These are phyloP conservation scores for Microchrysa polita DNA, from an alignment of 2,888 invertebrate species.

Conservation along the genomic window DNA sequence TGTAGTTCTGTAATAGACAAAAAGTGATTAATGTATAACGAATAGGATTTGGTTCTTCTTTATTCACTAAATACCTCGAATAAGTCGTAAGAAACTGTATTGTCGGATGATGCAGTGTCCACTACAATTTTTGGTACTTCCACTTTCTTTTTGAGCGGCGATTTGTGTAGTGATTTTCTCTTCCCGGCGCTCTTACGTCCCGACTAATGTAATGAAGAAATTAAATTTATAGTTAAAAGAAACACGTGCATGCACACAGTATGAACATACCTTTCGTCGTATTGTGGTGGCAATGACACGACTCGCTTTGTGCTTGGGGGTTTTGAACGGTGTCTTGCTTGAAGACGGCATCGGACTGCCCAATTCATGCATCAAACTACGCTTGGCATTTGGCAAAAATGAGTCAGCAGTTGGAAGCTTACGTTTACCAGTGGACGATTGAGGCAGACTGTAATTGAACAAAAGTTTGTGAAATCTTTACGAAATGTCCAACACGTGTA, in stretches of 20 bases:
- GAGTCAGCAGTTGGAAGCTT: conserved; percentile 47
- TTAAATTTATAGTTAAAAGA: conserved; percentile 4
- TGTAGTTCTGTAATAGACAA: conserved; percentile 44
- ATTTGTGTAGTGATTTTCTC: conserved; percentile 51
- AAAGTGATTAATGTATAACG: conserved; percentile 53
- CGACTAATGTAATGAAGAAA: conserved; percentile 42
- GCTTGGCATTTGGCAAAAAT: conserved; percentile 56
- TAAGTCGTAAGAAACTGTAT: conserved; percentile 48
- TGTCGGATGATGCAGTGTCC: conserved; percentile 42
- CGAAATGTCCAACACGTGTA: background rate
- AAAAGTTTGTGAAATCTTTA: background rate
- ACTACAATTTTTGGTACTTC: conserved; percentile 37
- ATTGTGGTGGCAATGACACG: conserved; percentile 57
- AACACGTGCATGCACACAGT: background rate
- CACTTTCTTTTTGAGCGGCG: conserved; percentile 32
- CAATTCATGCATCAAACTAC: conserved; percentile 57
- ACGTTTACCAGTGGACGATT: conserved; percentile 48
- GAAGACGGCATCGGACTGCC: conserved; percentile 53
- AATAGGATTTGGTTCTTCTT: too few relatives aligned
- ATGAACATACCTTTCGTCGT: conserved; percentile 53
- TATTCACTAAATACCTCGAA: conserved; percentile 50
- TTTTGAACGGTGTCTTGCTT: conserved; percentile 51
- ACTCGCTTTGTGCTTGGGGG: conserved; percentile 55
- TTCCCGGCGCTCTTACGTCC: conserved; percentile 54
- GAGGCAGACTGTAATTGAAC: conserved; percentile 36